Evolutionary conservation across 2,797 vertebrate genomes (phyloP).

Genomic region (Apogon hyalosoma): DNA sequence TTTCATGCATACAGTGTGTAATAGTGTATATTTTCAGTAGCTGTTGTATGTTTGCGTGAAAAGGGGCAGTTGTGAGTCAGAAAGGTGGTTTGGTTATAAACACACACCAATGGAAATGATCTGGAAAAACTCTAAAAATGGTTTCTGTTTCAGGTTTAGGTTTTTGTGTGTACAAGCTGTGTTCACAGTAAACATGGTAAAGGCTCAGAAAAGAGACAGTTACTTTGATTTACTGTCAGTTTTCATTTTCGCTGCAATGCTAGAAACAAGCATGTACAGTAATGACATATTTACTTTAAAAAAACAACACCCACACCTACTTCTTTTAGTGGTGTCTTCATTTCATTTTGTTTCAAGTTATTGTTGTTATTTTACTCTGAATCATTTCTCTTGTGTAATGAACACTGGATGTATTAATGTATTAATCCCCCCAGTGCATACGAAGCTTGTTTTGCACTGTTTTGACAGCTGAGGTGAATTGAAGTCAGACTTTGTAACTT

Average conservation of each 20-base stretch:
- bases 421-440: no score
- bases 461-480: constrained; percentile 13
- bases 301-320: constrained; percentile 18
- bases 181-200: constrained; percentile 51
- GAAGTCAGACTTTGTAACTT: no score
- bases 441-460: constrained; percentile 4
- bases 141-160: background rate
- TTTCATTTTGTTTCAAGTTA: constrained; percentile 18
- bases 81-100: constrained; percentile 19
- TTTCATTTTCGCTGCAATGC: constrained; percentile 42
- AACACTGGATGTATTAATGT: constrained; percentile 19
- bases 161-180: constrained; percentile 21
- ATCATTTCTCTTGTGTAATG: constrained; percentile 15
- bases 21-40: background rate
- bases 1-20: background rate
- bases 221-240: constrained; percentile 64
- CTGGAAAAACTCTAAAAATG: constrained; percentile 26
- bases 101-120: constrained; percentile 4
- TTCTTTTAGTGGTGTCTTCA: constrained; percentile 1
- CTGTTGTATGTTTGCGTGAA: constrained; percentile 11
- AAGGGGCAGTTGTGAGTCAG: constrained; percentile 12
- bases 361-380: background rate
- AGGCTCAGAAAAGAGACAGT: constrained; percentile 60
- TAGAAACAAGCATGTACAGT: constrained; percentile 12
- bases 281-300: background rate